phyloP scores from a whole-genome alignment of 2,888 invertebrate species.

The Carcina quercana region DNA sequence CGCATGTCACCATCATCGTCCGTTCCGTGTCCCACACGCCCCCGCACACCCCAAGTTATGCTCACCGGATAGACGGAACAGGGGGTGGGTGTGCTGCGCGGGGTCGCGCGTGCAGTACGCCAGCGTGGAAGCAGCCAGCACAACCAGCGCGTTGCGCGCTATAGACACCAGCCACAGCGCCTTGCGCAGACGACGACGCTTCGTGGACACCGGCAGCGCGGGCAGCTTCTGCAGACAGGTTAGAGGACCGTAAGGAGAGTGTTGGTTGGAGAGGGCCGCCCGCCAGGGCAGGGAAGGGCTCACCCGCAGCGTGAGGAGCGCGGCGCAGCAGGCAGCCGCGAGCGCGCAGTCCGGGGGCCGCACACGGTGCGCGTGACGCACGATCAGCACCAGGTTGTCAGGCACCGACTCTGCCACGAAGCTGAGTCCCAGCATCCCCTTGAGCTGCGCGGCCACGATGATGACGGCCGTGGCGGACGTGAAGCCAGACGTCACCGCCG shows the following conservation, averaged over 20 bases:
- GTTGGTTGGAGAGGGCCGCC: neutral
- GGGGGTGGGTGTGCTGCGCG: slow-evolving; percentile 43
- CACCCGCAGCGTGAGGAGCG: slow-evolving; percentile 81
- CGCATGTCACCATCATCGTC: no score
- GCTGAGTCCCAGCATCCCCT: slow-evolving; percentile 81
- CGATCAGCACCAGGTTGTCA: slow-evolving; percentile 72
- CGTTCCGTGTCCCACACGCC: slow-evolving; percentile 26
- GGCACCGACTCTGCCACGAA: slow-evolving; percentile 80
- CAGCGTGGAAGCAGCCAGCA: slow-evolving; percentile 76
- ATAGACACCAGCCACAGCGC: slow-evolving; percentile 83
- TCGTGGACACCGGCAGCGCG: slow-evolving; percentile 59
- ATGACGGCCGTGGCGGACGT: slow-evolving; percentile 89
- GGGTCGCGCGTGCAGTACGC: slow-evolving; percentile 73
- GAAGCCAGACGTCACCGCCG: slow-evolving; percentile 88
- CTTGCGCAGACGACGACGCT: slow-evolving; percentile 62
- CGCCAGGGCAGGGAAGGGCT: slow-evolving; percentile 23
- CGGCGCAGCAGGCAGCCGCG: slow-evolving; percentile 77
- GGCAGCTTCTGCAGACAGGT: slow-evolving; percentile 74
- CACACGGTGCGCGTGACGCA: slow-evolving; percentile 59
- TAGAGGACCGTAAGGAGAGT: neutral
- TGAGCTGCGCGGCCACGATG: slow-evolving; percentile 83
- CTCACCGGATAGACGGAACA: slow-evolving; percentile 77
- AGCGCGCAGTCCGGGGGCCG: slow-evolving; percentile 77
- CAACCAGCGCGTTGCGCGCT: slow-evolving; percentile 85
- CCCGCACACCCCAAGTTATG: neutral